A percentile compares a stretch with the other conserved stretches of the same genome.
Conservation (phyloP, 2,797 vertebrate genomes). For the Sebastes flavidus region DNA sequence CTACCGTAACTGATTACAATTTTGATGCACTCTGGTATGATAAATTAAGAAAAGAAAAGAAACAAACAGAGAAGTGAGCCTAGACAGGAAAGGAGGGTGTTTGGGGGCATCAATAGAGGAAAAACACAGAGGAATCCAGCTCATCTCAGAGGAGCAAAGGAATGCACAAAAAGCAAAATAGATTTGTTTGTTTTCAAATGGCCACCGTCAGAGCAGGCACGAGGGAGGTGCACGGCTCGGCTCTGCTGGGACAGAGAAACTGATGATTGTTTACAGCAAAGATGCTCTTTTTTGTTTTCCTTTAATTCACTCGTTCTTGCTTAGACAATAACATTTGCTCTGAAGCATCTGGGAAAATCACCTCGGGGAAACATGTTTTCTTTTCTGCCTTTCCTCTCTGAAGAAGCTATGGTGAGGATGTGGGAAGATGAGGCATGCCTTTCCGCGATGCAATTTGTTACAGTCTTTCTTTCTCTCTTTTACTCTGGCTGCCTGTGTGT, state of each 20-base stretch:
- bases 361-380: conserved; percentile 32
- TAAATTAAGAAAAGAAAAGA: not conserved
- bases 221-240: conserved; percentile 32
- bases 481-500: conserved; percentile 1
- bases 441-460: conserved; percentile 13
- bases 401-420: conserved; percentile 9
- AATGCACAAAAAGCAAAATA: conserved; percentile 50
- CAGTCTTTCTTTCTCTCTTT: conserved; percentile 2
- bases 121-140: conserved; percentile 11
- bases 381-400: not conserved
- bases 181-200: conserved; percentile 66
- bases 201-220: conserved; percentile 33
- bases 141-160: conserved; percentile 36
- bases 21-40: not conserved
- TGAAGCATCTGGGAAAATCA: conserved; percentile 32
- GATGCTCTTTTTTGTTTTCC: conserved; percentile 42
- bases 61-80: not conserved
- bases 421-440: conserved; percentile 12
- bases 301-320: conserved; percentile 59
- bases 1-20: not conserved
- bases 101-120: conserved; percentile 2
- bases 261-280: conserved; percentile 60
- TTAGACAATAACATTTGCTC: conserved; percentile 55
- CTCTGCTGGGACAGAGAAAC: conserved; percentile 39
- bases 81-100: not conserved